phyloP scores from a whole-genome alignment of 2,888 invertebrate species.

The Mesorhabditis sp. region DNA sequence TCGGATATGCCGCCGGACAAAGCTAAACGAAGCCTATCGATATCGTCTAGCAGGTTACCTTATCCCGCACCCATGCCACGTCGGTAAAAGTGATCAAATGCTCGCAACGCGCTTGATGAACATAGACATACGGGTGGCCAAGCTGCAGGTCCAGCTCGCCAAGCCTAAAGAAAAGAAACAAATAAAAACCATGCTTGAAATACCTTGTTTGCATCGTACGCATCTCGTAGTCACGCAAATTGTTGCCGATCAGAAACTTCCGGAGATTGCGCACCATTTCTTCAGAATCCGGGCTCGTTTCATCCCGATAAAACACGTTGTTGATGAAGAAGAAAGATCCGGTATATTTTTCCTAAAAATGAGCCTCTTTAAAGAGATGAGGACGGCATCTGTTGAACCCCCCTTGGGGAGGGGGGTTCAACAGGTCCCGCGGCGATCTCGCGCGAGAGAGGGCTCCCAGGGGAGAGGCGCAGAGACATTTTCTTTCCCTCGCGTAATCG shows the following conservation, averaged over 20 bases:
- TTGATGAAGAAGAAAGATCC: slow-evolving; percentile 1
- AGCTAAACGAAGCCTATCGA: neutral
- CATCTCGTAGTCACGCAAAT: too few species aligned
- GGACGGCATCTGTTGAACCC: too few species aligned
- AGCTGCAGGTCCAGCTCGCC: slow-evolving; percentile 65
- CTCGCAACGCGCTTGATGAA: slow-evolving; percentile 87
- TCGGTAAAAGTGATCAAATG: slow-evolving; percentile 80
- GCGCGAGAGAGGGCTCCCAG: too few species aligned
- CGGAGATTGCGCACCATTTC: neutral
- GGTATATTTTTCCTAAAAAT: slow-evolving; percentile 1
- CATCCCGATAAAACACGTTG: neutral
- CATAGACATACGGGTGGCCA: slow-evolving; percentile 77
- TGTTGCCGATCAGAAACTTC: neutral
- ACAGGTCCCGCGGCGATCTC: too few species aligned
- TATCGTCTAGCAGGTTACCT: neutral
- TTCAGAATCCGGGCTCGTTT: neutral
- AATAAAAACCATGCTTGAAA: too few species aligned
- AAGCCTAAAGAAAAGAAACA: slow-evolving; percentile 48
- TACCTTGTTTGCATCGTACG: too few species aligned
- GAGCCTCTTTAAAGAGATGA: neutral
- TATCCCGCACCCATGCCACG: slow-evolving; percentile 61
- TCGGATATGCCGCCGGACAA: neutral
- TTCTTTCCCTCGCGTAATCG: too few species aligned
- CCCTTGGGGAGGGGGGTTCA: too few species aligned
- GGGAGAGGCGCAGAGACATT: too few species aligned